Base-by-base conservation (phyloP, 2,797 vertebrate species). In the Todus mexicanus region DNA sequence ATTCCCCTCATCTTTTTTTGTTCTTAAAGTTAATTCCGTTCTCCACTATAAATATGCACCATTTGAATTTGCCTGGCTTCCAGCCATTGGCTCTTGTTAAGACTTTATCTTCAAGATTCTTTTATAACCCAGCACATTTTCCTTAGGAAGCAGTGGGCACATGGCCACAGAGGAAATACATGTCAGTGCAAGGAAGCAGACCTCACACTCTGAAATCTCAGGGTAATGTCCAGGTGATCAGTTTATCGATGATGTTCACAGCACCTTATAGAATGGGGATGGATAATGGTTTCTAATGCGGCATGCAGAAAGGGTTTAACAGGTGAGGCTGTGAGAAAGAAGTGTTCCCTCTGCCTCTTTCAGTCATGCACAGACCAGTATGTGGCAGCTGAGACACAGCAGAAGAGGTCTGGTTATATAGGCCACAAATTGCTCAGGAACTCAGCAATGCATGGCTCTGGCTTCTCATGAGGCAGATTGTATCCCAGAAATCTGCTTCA, bases 31-130 rank as follows among this genome's bases (percentile, higher is more conserved):
- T 87, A 82, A 94, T 79, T 87, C 64, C 40, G 51, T 76, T 92
- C 53, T 35, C 31, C 37, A 70, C 42, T 45, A 50, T 19, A 89
- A 84, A 93, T 21, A 13, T 82, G 16, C 35, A 79, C 45, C 57
- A 64, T 74, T 79, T 77, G 75, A 90, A 90, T 93, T 93, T 87
- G 11, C 29, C 47, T 84, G 60, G 86, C 53, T 84, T 57, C 70
- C 31, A 90, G 78, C 68, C 89, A 87, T 57, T 71, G 26, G 35
- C 16, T 71, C 69, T 47, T 83, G 86, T 79, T 92, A 82, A 92
- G 84, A 89, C 69, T 93, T 91, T 89, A 74, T 74, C 84, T 85
- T 89, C 45, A 85, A 84, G 89, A 89, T 84, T 89, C 40, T 92
- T 94, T 85, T 65, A 72, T 66, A 79, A 71, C 12, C 13, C 65